Evolutionary conservation across 1,140 invertebrate species (phyloP).

Genomic region (Heliconius hermathena): DNA sequence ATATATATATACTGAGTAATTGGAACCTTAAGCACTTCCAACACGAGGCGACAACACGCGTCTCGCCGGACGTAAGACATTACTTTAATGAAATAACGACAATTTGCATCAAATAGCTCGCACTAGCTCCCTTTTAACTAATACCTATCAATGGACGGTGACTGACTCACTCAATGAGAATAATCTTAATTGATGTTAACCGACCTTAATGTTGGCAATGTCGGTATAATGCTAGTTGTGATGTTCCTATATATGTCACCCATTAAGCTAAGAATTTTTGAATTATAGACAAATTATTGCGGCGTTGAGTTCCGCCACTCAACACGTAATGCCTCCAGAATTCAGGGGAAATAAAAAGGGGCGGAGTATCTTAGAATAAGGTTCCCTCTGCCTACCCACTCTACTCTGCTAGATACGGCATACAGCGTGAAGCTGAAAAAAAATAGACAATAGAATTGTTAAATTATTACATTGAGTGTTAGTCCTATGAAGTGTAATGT

Average conservation of each 20-base stretch:
- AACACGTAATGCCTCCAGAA: too few relatives aligned
- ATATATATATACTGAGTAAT: not conserved
- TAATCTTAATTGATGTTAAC: conserved; percentile 70
- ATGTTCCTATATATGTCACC: not conserved
- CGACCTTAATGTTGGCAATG: conserved; percentile 47
- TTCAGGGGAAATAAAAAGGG: too few relatives aligned
- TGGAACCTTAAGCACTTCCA: not conserved
- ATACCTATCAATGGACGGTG: conserved; percentile 63
- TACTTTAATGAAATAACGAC: conserved; percentile 68
- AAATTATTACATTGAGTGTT: not conserved
- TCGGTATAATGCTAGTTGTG: not conserved
- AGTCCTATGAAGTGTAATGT: not conserved
- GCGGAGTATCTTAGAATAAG: too few relatives aligned
- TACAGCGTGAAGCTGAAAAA: too few relatives aligned
- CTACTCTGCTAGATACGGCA: too few relatives aligned
- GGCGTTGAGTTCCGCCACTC: too few relatives aligned
- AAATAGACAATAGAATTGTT: not conserved
- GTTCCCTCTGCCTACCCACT: too few relatives aligned
- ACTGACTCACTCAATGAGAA: conserved; percentile 74
- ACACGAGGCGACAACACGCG: conserved; percentile 42
- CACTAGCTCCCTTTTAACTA: conserved; percentile 42
- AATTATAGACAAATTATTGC: not conserved
- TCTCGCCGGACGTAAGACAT: conserved; percentile 57
- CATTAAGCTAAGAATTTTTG: not conserved
- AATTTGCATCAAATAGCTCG: conserved; percentile 63